Evolutionary conservation across 2,888 invertebrate species (phyloP).

Genomic region (Xestia rhomboidea): DNA sequence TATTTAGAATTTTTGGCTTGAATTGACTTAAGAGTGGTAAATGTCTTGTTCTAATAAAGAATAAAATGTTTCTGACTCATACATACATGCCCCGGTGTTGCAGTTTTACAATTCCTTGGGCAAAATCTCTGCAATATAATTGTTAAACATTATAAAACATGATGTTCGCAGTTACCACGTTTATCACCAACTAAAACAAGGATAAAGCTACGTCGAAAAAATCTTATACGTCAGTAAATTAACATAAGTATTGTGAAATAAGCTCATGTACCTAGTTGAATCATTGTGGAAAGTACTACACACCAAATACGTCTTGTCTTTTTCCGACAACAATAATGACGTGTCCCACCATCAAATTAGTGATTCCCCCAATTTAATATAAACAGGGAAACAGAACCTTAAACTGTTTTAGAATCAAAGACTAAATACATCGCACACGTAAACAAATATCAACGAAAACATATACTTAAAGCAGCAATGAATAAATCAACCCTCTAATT

Average conservation of each 20-base stretch:
- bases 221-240: slow-evolving; percentile 27
- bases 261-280: slow-evolving; percentile 43
- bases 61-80: no score
- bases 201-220: slow-evolving; percentile 35
- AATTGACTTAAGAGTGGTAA: background rate
- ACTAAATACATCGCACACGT: slow-evolving; percentile 35
- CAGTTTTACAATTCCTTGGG: background rate
- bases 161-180: background rate
- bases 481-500: slow-evolving; percentile 80
- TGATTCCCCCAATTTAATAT: slow-evolving; percentile 30
- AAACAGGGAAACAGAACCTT: slow-evolving; percentile 21
- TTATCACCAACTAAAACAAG: slow-evolving; percentile 31
- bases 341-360: slow-evolving; percentile 35
- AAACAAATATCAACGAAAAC: slow-evolving; percentile 69
- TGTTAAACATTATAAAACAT: background rate
- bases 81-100: background rate
- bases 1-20: background rate
- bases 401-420: slow-evolving; percentile 14
- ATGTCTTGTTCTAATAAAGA: background rate
- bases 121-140: background rate
- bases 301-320: slow-evolving; percentile 19
- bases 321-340: slow-evolving; percentile 53
- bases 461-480: slow-evolving; percentile 77
- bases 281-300: slow-evolving; percentile 48
- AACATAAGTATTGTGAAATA: slow-evolving; percentile 48